Conservation (phyloP, 2,113 vertebrate genomes). For the Phrynosoma platyrhinos region DNA sequence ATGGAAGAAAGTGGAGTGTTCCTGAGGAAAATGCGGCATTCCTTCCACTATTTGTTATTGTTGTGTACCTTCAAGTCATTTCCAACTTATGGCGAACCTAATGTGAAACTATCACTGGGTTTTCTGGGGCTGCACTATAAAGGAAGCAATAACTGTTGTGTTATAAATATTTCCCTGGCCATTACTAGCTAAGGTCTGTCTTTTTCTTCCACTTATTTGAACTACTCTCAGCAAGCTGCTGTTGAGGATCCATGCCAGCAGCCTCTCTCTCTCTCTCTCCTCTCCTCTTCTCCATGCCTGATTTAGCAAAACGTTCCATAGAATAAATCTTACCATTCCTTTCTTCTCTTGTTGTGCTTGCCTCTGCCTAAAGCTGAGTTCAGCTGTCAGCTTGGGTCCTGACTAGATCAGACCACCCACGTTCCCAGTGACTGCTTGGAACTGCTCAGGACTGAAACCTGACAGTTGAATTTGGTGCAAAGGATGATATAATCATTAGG, state of each 20-base stretch:
- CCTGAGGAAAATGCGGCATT: conserved; percentile 57
- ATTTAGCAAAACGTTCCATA: conserved; percentile 38
- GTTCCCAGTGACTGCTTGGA: neutral
- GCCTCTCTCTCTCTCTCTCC: neutral
- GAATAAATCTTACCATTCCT: conserved; percentile 43
- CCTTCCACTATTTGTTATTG: conserved; percentile 20
- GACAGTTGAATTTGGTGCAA: conserved; percentile 25
- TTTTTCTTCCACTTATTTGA: conserved; percentile 15
- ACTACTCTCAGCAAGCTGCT: conserved; percentile 11
- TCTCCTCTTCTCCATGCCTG: neutral
- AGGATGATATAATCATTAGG: conserved; percentile 10
- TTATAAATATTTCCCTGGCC: neutral
- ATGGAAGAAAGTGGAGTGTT: conserved; percentile 55
- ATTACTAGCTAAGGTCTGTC: neutral
- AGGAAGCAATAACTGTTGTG: conserved; percentile 23
- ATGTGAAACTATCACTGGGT: too few species aligned
- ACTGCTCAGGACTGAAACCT: conserved; percentile 2
- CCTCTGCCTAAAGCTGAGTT: conserved; percentile 34
- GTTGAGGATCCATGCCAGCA: conserved; percentile 20
- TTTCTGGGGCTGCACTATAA: conserved; percentile 20
- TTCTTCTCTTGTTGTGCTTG: conserved; percentile 13
- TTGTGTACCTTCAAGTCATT: too few species aligned
- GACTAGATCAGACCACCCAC: neutral
- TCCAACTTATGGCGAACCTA: too few species aligned
- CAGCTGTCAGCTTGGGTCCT: conserved; percentile 27